Evolutionary conservation across 37 sponge, comb jelly and placozoan genomes (phyloP), one percentile per base, ranked within the genome.

Genomic region (Halichondria panicea): DNA sequence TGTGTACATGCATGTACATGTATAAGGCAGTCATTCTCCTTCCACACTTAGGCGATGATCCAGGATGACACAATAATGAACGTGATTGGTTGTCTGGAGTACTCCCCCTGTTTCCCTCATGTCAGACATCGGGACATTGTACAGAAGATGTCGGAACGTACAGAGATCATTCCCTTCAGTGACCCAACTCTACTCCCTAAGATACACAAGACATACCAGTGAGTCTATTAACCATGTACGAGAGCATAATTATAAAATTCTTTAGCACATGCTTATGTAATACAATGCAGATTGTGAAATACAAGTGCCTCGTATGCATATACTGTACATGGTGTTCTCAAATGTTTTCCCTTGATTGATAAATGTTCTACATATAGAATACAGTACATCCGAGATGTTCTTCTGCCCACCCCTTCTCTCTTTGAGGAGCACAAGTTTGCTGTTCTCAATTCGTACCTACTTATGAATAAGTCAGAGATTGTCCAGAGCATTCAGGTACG

Each of bases 341-440:
- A n/a, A n/a, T n/a, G n/a, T n/a, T n/a, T n/a, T n/a, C n/a, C n/a
- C n/a, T n/a, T n/a, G n/a, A n/a, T n/a, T n/a, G n/a, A n/a, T n/a
- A n/a, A n/a, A n/a, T n/a, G n/a, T n/a, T n/a, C n/a, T n/a, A 91
- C 87, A 1, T 93, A 89, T 72, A 79, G 81, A 64, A 77, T 90
- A 2, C 81, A 82, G 69, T 97, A 93, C 66, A 91, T 97, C 27
- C 95, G 92, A 69, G 99, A 97, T 43, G 93, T 92, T 12, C 87
- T 97, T 32, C 71, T 95, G 25, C 96, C 99, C 28, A 95, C 96
- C 33, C 99, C 94, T 13, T 90, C 94, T 30, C 89, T 98, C 39
- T 98, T 98, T 68, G 99, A 98, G 57, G 98, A 95, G 88, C 89
- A 97, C 70, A 78, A 93, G 75, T 79, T 93, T 79, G 90, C 94